Evolutionary conservation across 2,888 invertebrate species (phyloP).

Genomic region (Alviniconcha strummeri): DNA sequence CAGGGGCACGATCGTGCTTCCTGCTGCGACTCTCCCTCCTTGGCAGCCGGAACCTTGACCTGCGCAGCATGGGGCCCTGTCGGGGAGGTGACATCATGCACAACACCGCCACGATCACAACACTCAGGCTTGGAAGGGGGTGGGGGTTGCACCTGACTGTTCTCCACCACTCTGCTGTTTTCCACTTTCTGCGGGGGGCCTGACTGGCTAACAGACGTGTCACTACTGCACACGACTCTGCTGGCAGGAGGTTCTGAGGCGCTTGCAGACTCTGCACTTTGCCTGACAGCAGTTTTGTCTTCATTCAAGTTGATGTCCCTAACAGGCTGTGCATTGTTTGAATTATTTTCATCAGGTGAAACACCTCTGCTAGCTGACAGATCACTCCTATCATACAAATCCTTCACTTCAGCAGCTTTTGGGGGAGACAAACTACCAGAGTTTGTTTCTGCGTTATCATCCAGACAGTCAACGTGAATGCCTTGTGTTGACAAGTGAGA

Average conservation of each 20-base stretch:
- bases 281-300: background rate
- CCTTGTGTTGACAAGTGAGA: background rate
- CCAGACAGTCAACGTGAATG: background rate
- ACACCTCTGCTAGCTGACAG: background rate
- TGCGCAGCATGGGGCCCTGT: background rate
- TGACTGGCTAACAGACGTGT: no score
- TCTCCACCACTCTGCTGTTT: conserved; percentile 20
- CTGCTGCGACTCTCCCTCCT: background rate
- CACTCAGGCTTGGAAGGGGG: conserved; percentile 26
- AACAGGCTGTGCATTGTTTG: background rate
- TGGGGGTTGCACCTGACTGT: conserved; percentile 3
- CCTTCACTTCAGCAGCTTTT: background rate
- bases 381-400: background rate
- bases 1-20: conserved; percentile 22
- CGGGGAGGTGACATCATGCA: conserved; percentile 15
- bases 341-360: background rate
- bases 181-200: background rate
- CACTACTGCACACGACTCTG: no score
- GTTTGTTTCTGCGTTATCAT: background rate
- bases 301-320: conserved; percentile 16
- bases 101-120: conserved; percentile 30
- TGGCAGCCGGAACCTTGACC: background rate
- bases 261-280: background rate
- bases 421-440: background rate
- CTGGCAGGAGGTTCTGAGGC: background rate